Percentiles rank a stretch among this genome's conserved stretches.
These are phyloP conservation scores for Euzophera pinguis DNA, from an alignment of 2,888 invertebrate genomes.

Conservation along the genomic window DNA sequence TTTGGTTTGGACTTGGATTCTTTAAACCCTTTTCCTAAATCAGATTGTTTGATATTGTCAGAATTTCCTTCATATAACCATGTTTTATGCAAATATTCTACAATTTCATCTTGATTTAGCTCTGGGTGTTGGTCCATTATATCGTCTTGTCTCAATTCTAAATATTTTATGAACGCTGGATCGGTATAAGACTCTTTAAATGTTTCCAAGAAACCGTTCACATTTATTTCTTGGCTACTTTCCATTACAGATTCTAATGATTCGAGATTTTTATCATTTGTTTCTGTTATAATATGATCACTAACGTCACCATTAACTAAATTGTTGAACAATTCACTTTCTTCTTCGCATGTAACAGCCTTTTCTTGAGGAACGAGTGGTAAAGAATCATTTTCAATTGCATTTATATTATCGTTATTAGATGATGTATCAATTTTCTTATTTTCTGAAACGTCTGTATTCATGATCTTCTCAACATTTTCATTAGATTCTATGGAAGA, in stretches of 20 bases:
- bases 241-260: not conserved
- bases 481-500: not conserved
- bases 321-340: not conserved
- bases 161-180: conserved; percentile 46
- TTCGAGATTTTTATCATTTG: not conserved
- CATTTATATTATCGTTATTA: not conserved
- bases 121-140: conserved; percentile 51
- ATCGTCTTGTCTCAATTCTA: conserved; percentile 42
- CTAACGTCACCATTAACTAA: not conserved
- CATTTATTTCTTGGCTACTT: not conserved
- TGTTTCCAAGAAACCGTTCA: not conserved
- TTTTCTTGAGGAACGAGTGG: not conserved
- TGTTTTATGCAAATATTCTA: conserved; percentile 43
- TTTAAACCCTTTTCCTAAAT: not conserved
- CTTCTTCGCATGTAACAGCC: not conserved
- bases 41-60: not conserved
- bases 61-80: conserved; percentile 33
- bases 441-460: conserved; percentile 1
- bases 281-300: not conserved
- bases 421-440: not conserved
- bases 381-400: not conserved
- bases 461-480: not conserved
- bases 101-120: conserved; percentile 37
- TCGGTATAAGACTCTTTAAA: not conserved
- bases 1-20: not conserved